These are phyloP conservation scores for Neomorphus geoffroyi DNA, from an alignment of 2,797 vertebrate species.

Conservation along the genomic window DNA sequence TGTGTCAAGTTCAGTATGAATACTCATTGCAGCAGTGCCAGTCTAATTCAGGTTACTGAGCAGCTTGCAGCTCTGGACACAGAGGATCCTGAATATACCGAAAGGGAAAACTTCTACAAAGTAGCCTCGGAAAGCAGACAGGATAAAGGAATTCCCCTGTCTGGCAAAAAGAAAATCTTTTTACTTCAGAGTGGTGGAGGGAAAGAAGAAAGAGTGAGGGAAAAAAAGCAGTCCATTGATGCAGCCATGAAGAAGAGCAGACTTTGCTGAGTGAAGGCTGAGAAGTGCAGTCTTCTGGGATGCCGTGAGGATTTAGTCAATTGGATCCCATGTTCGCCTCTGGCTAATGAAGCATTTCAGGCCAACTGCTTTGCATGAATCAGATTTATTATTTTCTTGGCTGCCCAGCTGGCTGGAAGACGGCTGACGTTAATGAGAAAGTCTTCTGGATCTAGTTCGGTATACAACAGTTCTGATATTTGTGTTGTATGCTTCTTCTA, in stretches of 20 bases:
- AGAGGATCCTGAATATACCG: neutral
- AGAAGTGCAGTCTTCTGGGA: slow-evolving; percentile 36
- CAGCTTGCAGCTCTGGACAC: neutral
- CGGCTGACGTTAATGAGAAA: neutral
- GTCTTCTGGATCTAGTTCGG: neutral
- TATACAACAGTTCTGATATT: neutral
- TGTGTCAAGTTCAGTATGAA: neutral
- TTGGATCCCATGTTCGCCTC: slow-evolving; percentile 61
- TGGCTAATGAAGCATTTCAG: slow-evolving; percentile 62
- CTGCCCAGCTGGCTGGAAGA: slow-evolving; percentile 47
- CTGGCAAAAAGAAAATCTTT: neutral
- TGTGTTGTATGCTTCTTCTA: neutral
- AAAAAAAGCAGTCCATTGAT: neutral
- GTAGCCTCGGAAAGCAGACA: neutral
- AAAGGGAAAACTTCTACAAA: neutral
- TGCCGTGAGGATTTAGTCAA: slow-evolving; percentile 71
- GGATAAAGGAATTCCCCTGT: neutral
- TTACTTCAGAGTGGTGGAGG: neutral
- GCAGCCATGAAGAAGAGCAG: neutral
- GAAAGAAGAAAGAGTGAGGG: neutral
- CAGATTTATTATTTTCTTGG: slow-evolving; percentile 61
- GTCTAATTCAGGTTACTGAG: neutral
- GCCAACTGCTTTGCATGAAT: slow-evolving; percentile 41
- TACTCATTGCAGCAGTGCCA: neutral
- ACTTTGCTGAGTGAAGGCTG: neutral